These are phyloP conservation scores for Salvator merianae DNA, from an alignment of 2,113 vertebrate species.

Conservation along the genomic window DNA sequence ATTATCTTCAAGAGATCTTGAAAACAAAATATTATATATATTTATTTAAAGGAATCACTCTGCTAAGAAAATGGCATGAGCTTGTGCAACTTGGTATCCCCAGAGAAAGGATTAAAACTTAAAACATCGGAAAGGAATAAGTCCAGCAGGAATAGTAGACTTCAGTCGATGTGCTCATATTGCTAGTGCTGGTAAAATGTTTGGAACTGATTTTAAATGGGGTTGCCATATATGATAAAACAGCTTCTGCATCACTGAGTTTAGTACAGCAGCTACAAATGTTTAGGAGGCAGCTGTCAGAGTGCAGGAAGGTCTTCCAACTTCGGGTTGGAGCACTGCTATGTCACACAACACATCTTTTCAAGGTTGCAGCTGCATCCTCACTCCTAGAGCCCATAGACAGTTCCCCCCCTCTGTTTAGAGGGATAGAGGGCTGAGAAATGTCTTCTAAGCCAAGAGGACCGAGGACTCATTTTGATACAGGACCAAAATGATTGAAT, in stretches of 20 bases:
- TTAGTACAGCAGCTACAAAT: neutral
- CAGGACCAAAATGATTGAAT: no score
- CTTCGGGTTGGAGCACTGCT: neutral
- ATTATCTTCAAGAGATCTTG: constrained; percentile 39
- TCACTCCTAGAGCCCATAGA: no score
- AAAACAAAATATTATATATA: neutral
- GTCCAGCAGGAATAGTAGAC: neutral
- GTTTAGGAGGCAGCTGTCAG: neutral
- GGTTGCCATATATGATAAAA: neutral
- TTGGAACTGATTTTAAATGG: neutral
- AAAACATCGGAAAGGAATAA: neutral
- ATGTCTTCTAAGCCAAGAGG: no score
- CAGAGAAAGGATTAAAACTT: neutral
- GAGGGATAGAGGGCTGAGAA: no score
- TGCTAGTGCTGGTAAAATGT: neutral
- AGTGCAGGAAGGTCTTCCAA: neutral
- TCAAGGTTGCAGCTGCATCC: no score
- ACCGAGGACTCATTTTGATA: no score
- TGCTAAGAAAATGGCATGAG: constrained; percentile 33
- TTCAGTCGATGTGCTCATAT: neutral
- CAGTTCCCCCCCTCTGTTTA: no score
- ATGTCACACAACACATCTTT: neutral
- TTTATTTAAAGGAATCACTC: constrained; percentile 23
- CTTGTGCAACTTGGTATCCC: constrained; percentile 21
- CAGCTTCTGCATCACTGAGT: neutral